Evolutionary conservation across 2,888 invertebrate species (phyloP).

Genomic region (Plagodis dolabraria): DNA sequence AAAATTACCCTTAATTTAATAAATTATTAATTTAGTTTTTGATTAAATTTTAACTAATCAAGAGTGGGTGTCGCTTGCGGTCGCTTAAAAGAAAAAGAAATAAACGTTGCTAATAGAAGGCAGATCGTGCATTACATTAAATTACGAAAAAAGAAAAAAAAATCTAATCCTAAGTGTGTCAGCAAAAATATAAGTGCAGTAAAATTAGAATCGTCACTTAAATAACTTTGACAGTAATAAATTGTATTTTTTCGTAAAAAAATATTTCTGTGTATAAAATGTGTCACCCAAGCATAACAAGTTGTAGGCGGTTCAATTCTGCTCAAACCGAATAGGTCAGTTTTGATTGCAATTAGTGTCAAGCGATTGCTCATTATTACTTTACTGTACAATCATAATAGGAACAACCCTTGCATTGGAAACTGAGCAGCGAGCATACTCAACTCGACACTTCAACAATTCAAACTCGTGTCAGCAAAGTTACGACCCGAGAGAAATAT

Average conservation of each 20-base stretch:
- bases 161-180: constrained; percentile 80
- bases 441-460: constrained; percentile 1
- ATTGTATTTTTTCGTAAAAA: constrained; percentile 77
- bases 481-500: constrained; percentile 1
- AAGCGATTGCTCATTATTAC: constrained; percentile 12
- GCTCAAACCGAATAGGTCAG: constrained; percentile 45
- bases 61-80: constrained; percentile 56
- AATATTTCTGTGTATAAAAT: constrained; percentile 84
- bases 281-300: constrained; percentile 80
- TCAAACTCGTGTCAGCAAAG: constrained; percentile 12
- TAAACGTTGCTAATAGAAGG: constrained; percentile 77
- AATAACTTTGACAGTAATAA: constrained; percentile 81
- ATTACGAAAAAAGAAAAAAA: constrained; percentile 70
- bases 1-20: constrained; percentile 51
- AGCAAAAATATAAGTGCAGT: constrained; percentile 82
- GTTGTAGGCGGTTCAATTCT: constrained; percentile 56
- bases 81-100: constrained; percentile 48
- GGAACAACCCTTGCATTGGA: constrained; percentile 27
- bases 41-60: constrained; percentile 49
- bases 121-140: constrained; percentile 82
- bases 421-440: constrained; percentile 16
- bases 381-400: constrained; percentile 28
- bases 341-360: constrained; percentile 30
- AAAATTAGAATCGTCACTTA: constrained; percentile 82
- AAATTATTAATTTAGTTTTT: constrained; percentile 64